Base-by-base conservation (phyloP, 1,140 invertebrate species). In the Bradynema listronoti region DNA sequence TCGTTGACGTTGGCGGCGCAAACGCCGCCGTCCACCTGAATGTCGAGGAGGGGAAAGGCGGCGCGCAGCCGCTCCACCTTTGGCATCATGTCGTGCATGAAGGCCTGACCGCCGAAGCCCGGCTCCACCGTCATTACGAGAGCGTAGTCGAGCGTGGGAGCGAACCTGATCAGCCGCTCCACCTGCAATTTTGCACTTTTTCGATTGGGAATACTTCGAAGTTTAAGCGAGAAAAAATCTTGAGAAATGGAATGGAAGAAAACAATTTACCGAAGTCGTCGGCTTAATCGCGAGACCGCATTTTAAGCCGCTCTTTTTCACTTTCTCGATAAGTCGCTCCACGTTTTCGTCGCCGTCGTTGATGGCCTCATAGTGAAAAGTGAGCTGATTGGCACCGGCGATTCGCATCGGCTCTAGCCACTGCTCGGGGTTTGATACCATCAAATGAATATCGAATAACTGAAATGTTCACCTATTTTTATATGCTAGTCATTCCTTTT, bases 361-460 rank as follows among this genome's bases (percentile, higher is more conserved):
- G n/a, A 90, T 86, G 1, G 93, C 88, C 82, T 98, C 94, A 65
- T 91, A 84, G 76, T 90, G 88, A 75, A 89, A 90, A 55, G 87
- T 88, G 73, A 88, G 90, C 75, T 90, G 89, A 81, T 92, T 85
- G 0, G 91, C 92, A 30, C 90, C 89, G 53, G 93, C 91, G 84
- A 92, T 88, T 3, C 60, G 32, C 68, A 67, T 68, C 14, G 67
- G 65, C n/a, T 69, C 68, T 1, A 75, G 39, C 73, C 67, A 77
- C 45, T 69, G 43, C 11, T 33, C 57, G 1, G 72, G 72, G 50
- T 75, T 49, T 19, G 66, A 70, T 72, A 99, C 94, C 95, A 99
- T 99, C 92, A 99, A 94, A 76, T 99, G 95, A 53, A 93, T 91
- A 81, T 99, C 95, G 79, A 98, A 93, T 78, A 92, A 92, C 67